A percentile compares a stretch with the other conserved stretches of the same genome.
Evolutionary conservation across 2,797 vertebrate genomes (phyloP).

Genomic region (Sarcophilus harrisii): DNA sequence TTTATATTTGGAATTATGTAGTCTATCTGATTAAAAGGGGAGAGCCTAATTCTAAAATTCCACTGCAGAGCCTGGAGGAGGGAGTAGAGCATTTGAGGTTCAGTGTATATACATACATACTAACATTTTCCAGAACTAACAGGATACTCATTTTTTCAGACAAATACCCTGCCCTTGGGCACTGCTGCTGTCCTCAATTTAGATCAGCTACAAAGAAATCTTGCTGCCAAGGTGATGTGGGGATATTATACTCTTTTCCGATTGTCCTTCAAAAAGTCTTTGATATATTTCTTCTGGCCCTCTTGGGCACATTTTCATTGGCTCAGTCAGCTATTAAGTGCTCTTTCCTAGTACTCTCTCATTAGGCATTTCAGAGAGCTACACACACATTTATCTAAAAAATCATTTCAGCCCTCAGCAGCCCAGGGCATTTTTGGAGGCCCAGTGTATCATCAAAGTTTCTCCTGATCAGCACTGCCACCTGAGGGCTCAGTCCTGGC

Average conservation of each 20-base stretch:
- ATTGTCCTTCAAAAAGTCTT: conserved; percentile 33
- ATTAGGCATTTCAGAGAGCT: not conserved
- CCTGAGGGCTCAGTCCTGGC: accelerated
- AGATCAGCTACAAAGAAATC: conserved; percentile 52
- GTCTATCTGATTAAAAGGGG: not conserved
- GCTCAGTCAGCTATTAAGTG: conserved; percentile 1
- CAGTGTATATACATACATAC: not conserved
- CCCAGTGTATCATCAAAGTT: not conserved
- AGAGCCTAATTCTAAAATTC: not conserved
- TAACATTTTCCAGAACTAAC: conserved; percentile 58
- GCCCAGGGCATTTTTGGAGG: not conserved
- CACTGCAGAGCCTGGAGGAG: not conserved
- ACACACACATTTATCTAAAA: not conserved
- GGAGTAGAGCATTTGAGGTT: conserved; percentile 23
- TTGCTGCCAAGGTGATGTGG: conserved; percentile 37
- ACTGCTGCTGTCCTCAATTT: not conserved
- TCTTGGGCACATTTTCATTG: not conserved
- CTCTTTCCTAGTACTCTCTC: not conserved
- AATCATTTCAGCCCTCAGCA: not conserved
- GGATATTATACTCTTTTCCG: not conserved
- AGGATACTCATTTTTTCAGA: conserved; percentile 63
- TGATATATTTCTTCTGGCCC: conserved; percentile 1
- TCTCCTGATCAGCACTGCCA: not conserved
- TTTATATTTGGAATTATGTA: not conserved
- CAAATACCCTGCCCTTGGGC: conserved; percentile 62